phyloP scores from a whole-genome alignment of 1,140 invertebrate genomes.

The Metopolophium dirhodum region DNA sequence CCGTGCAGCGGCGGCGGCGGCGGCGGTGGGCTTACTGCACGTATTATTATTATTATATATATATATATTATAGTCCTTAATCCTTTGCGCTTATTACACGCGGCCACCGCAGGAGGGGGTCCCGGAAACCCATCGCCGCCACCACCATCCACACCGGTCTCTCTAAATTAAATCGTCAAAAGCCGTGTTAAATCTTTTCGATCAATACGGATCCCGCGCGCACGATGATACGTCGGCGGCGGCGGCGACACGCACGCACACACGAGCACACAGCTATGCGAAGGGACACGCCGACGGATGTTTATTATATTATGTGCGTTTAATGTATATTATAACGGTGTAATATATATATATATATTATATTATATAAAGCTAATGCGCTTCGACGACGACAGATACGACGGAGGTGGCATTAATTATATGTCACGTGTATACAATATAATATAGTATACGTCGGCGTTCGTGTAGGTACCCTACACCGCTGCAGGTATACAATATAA shows the following conservation, averaged over 20 bases:
- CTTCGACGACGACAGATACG: background rate
- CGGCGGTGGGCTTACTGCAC: background rate
- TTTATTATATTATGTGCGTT: background rate
- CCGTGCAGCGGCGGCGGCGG: no score
- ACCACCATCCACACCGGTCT: background rate
- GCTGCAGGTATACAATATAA: no score
- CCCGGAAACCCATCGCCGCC: constrained; percentile 35
- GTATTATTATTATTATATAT: background rate
- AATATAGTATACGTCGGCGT: no score
- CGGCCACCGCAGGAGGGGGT: constrained; percentile 21
- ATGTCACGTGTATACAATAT: background rate
- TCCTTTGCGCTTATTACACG: constrained; percentile 52
- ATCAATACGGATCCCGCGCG: constrained; percentile 11
- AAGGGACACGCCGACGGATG: background rate
- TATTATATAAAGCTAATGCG: background rate
- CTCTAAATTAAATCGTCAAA: constrained; percentile 53
- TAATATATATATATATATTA: no score
- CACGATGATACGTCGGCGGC: background rate
- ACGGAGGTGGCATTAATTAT: background rate
- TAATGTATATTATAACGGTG: background rate
- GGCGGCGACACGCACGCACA: background rate
- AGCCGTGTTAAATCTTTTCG: constrained; percentile 51
- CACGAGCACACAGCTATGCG: background rate
- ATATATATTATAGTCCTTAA: constrained; percentile 38
- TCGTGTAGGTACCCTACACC: no score